Base-by-base conservation (phyloP, 2,888 invertebrate species). In the Drosophila affinis region DNA sequence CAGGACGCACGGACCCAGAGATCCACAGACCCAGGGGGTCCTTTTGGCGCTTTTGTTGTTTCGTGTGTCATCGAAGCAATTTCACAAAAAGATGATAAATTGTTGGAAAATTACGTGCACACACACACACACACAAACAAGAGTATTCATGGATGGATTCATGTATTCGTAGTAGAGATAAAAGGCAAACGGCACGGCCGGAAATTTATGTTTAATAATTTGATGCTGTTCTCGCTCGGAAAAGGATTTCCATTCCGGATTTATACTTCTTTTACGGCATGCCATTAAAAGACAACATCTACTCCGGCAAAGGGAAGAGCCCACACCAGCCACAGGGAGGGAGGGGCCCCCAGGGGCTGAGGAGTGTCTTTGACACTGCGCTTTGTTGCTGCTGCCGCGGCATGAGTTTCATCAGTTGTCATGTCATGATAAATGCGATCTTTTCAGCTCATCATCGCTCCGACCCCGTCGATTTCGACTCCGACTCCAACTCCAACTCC, bases 141-240 rank as follows among this genome's bases (percentile, higher is more conserved):
- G 24, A 24, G 24, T 24, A 24, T 24, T 34, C 46, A 46, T n/a
- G 18, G 10, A 17, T 18, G 18, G 46, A 46, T n/a, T 46, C 46
- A 46, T 39, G 46, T 46, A 18, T 46, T 18, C 46, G 17, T 46
- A 10, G 2, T 5, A 49, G 17, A 47, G 32, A 46, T 29, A 47
- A 57, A 47, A 45, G 64, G 39, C 29, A 47, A 32, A 49, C 14
- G 63, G 64, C 53, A 62, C 64, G 52, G 74, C 72, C 78, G 83
- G 86, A 88, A 86, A 84, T 84, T 84, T 88, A 84, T 84, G 86
- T 80, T 80, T 80, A 71, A 84, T 86, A 82, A 88, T 84, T 88
- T 88, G 86, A 76, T 76, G 82, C 84, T 72, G 73, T 77, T 75
- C 77, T 83, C 72, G 59, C 52, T 48, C 62, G 58, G 58, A 63